A percentile compares a stretch with the other conserved stretches of the same genome.
phyloP scores from a whole-genome alignment of 2,113 vertebrate genomes.

The Morphnarchus princeps region DNA sequence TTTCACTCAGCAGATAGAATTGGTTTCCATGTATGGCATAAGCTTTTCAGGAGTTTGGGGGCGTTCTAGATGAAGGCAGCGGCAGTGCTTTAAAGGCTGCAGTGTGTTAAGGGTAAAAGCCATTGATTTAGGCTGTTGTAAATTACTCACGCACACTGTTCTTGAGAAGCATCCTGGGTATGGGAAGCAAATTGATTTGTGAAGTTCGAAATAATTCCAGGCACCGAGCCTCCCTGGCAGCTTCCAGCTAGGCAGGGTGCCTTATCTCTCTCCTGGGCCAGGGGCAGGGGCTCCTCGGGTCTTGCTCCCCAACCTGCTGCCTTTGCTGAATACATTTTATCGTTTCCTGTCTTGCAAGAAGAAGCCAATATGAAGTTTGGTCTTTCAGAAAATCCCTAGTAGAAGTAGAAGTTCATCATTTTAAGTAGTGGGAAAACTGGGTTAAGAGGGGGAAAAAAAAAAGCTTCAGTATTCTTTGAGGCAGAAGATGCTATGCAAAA shows the following conservation, averaged over 20 bases:
- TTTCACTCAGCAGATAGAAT: background rate
- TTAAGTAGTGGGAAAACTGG: background rate
- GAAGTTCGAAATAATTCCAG: background rate
- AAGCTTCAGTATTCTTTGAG: background rate
- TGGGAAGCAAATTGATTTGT: background rate
- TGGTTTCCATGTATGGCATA: background rate
- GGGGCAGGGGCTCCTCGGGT: fast-evolving
- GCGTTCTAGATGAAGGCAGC: background rate
- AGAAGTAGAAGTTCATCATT: background rate
- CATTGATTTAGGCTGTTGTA: background rate
- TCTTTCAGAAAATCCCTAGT: background rate
- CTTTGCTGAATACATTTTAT: background rate
- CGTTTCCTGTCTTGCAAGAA: fast-evolving
- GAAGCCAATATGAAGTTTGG: background rate
- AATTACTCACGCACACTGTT: background rate
- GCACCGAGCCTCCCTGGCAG: background rate
- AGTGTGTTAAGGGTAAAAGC: background rate
- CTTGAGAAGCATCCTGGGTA: background rate
- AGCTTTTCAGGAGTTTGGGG: background rate
- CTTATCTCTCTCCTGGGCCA: background rate
- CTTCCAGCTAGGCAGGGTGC: background rate
- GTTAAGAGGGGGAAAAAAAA: background rate
- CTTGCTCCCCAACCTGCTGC: fast-evolving
- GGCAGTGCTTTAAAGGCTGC: background rate
- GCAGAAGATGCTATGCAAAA: background rate